Evolutionary conservation across 2,797 vertebrate species (phyloP).

Genomic region (Miichthys miiuy): DNA sequence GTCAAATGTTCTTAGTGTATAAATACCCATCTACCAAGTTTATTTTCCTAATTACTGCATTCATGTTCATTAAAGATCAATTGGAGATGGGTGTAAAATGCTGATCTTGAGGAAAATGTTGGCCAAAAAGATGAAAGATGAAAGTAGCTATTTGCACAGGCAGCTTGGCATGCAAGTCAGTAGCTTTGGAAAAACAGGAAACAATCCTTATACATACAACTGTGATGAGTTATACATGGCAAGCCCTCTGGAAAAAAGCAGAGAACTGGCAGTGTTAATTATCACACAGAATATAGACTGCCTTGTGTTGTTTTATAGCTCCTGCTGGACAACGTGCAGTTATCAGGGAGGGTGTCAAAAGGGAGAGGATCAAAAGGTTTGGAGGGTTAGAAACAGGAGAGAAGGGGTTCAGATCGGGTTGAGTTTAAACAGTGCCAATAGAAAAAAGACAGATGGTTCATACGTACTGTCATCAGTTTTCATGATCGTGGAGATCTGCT

Average conservation of each 20-base stretch:
- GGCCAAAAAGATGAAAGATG: conserved; percentile 84
- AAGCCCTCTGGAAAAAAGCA: conserved; percentile 88
- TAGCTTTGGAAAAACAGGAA: conserved; percentile 81
- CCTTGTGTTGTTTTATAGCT: conserved; percentile 58
- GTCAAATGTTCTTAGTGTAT: conserved; percentile 31
- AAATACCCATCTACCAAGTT: conserved; percentile 40
- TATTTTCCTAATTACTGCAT: conserved; percentile 56
- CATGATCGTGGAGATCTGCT: conserved; percentile 27
- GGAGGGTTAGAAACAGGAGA: conserved; percentile 72
- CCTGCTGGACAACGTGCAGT: conserved; percentile 68
- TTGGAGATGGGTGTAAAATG: conserved; percentile 84
- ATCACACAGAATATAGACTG: conserved; percentile 74
- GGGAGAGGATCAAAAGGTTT: conserved; percentile 64
- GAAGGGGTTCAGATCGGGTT: conserved; percentile 59
- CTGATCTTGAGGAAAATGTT: conserved; percentile 80
- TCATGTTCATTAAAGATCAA: conserved; percentile 70
- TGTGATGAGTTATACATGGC: conserved; percentile 88
- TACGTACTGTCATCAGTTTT: conserved; percentile 38
- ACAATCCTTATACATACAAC: conserved; percentile 88
- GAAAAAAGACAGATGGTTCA: conserved; percentile 37
- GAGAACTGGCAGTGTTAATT: conserved; percentile 86
- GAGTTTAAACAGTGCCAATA: conserved; percentile 73
- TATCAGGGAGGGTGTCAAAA: conserved; percentile 59
- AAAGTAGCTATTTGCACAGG: conserved; percentile 84
- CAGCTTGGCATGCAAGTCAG: conserved; percentile 86